phyloP scores from a whole-genome alignment of 2,888 invertebrate species.

The Serrognathus titanus region DNA sequence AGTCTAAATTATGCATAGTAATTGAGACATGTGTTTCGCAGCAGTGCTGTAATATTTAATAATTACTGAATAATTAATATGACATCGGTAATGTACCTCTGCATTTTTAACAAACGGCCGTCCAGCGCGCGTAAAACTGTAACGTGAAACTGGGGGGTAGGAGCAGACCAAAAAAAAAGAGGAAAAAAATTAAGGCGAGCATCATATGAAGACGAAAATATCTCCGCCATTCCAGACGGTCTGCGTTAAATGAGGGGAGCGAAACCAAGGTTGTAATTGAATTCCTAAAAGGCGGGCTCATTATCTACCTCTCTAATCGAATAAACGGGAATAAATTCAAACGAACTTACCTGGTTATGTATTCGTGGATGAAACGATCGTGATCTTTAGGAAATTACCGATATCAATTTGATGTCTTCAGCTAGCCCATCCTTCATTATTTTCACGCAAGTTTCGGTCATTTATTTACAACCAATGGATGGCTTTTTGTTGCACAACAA shows the following conservation, averaged over 20 bases:
- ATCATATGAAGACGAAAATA: constrained; percentile 27
- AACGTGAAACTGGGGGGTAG: constrained; percentile 25
- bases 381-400: too few relatives aligned
- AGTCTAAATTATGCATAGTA: too few relatives aligned
- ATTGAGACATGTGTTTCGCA: too few relatives aligned
- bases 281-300: constrained; percentile 8
- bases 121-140: not conserved
- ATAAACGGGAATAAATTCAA: constrained; percentile 6
- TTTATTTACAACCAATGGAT: too few relatives aligned
- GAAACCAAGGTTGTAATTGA: constrained; percentile 12
- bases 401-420: too few relatives aligned
- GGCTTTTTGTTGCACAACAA: too few relatives aligned
- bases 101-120: too few relatives aligned
- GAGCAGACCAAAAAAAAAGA: constrained; percentile 17
- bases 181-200: constrained; percentile 24
- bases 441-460: too few relatives aligned
- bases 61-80: too few relatives aligned
- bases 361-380: not conserved
- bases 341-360: not conserved
- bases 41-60: too few relatives aligned
- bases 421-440: too few relatives aligned
- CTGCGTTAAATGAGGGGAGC: constrained; percentile 21
- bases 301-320: constrained; percentile 6
- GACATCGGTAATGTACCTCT: too few relatives aligned
- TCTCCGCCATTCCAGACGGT: constrained; percentile 27